Base-by-base conservation (phyloP, 2,888 invertebrate species). In the Drosophila borealis region DNA sequence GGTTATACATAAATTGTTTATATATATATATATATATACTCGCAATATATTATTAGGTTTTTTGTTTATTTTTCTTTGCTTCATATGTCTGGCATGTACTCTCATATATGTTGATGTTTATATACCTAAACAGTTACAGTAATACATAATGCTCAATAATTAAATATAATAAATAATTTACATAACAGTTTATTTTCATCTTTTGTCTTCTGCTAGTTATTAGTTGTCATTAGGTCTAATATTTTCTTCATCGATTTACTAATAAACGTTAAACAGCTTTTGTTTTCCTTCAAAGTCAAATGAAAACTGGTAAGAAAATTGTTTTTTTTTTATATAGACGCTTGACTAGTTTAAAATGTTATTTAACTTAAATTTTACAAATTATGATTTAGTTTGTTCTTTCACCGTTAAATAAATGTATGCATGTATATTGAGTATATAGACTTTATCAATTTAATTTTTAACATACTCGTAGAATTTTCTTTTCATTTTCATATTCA, bases 121-220 rank as follows among this genome's bases (percentile, higher is more conserved):
- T 70, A 75, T 86, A 88, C 81, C 79, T 89, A 84, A 75, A 88
- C 84, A 86, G 76, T 83, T 78, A 76, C 67, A 78, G 44, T 71
- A 76, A 76, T 66, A 78, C 56, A 62, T 66, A 74, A 78, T 74
- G 63, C 71, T 72, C 66, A 70, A 70, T 86, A 83, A 74, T 66
- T 74, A 74, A 77, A 71, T 74, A 74, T 75, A 88, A 85, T 86
- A 86, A 91, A 81, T 89, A 90, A 89, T 91, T 83, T 91, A 89
- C 90, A 90, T 91, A 91, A 91, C 90, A 90, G 76, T 77, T 86
- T 77, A 41, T 70, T 70, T 53, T 64, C 21, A 61, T 70, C 61
- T 74, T 62, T 73, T 62, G 63, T 63, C 66, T 74, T 76, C 65
- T 57, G 66, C 67, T 80, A 63, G 45, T 65, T 69, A 50, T 67